Evolutionary conservation across 1,140 invertebrate genomes (phyloP).

Genomic region (Philotrypesis tridentata): DNA sequence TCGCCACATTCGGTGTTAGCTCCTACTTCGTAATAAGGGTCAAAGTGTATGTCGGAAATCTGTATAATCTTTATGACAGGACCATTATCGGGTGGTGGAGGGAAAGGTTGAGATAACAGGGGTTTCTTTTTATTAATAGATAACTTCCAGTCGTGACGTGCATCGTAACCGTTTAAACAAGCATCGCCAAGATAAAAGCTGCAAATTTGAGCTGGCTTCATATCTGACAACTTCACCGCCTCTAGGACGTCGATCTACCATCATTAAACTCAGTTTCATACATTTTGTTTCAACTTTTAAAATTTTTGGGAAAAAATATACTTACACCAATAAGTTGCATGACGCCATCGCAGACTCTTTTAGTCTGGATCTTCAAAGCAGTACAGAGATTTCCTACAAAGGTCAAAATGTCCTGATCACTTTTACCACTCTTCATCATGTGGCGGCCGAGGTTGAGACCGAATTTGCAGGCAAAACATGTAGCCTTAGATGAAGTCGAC

Average conservation of each 20-base stretch:
- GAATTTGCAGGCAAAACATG: slow-evolving; percentile 91
- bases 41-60: slow-evolving; percentile 94
- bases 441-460: slow-evolving; percentile 87
- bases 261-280: slow-evolving; percentile 24
- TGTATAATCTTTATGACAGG: slow-evolving; percentile 94
- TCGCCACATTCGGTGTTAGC: slow-evolving; percentile 92
- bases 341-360: slow-evolving; percentile 89
- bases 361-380: slow-evolving; percentile 86
- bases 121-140: slow-evolving; percentile 90
- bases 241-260: slow-evolving; percentile 86
- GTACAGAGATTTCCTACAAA: slow-evolving; percentile 87
- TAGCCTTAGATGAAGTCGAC: slow-evolving; percentile 91
- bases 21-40: slow-evolving; percentile 92
- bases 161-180: slow-evolving; percentile 89
- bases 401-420: slow-evolving; percentile 87
- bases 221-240: slow-evolving; percentile 83
- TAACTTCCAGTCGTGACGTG: slow-evolving; percentile 91
- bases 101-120: slow-evolving; percentile 77
- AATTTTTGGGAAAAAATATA: slow-evolving; percentile 47
- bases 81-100: slow-evolving; percentile 81
- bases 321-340: slow-evolving; percentile 87
- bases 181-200: slow-evolving; percentile 92
- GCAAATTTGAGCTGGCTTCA: slow-evolving; percentile 90
- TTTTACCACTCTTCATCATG: slow-evolving; percentile 87
- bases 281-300: no score